A percentile compares a stretch with the other conserved stretches of the same genome.
Conservation (phyloP, 2,888 invertebrate species). For the Agrochola litura region DNA sequence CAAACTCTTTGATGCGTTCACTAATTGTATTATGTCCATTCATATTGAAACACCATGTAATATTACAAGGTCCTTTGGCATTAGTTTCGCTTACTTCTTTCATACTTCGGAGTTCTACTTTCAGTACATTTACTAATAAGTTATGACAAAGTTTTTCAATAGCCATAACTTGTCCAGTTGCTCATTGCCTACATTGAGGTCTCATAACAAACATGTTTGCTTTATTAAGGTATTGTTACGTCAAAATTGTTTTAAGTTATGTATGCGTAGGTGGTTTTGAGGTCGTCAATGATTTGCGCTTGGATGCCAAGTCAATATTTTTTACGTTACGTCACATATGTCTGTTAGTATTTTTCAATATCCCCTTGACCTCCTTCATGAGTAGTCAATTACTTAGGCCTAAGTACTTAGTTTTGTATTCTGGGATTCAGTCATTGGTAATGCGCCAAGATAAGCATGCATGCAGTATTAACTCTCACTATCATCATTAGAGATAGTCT, state of each 20-base stretch:
- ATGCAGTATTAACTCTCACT: background rate
- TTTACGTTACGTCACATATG: constrained; percentile 59
- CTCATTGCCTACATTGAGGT: constrained; percentile 16
- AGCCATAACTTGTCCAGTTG: constrained; percentile 22
- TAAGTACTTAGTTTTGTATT: constrained; percentile 18
- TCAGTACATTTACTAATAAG: constrained; percentile 21
- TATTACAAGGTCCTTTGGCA: constrained; percentile 39
- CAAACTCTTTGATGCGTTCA: constrained; percentile 49
- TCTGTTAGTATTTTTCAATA: constrained; percentile 43
- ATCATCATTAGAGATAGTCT: background rate
- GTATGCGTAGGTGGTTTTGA: constrained; percentile 65
- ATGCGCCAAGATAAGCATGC: constrained; percentile 1
- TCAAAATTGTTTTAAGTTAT: constrained; percentile 55
- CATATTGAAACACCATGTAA: constrained; percentile 49
- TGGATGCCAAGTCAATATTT: constrained; percentile 57
- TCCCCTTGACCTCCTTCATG: constrained; percentile 63
- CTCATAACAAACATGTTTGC: constrained; percentile 52
- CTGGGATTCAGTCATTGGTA: constrained; percentile 7
- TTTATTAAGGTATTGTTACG: constrained; percentile 65
- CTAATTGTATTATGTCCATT: constrained; percentile 47
- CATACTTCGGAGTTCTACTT: constrained; percentile 13
- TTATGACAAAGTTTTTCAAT: constrained; percentile 30
- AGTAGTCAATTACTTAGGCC: constrained; percentile 44
- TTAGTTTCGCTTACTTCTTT: constrained; percentile 18
- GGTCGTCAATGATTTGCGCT: constrained; percentile 60